Percentiles rank a stretch among this genome's conserved stretches.
These are phyloP conservation scores for Albula glossodonta DNA, from an alignment of 2,113 vertebrate genomes.

Conservation along the genomic window DNA sequence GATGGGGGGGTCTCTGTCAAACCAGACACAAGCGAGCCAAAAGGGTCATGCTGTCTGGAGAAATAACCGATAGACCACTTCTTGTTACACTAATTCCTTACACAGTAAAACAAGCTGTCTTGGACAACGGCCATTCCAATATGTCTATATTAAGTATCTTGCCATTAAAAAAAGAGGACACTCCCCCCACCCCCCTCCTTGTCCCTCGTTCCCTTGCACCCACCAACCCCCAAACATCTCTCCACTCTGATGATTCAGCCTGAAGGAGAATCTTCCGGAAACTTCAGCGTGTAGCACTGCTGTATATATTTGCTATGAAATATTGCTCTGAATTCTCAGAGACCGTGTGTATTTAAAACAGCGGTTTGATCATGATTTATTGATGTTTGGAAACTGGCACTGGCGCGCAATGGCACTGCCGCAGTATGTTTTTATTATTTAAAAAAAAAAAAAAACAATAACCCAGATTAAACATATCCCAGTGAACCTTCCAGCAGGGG, in stretches of 20 bases:
- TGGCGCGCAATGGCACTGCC: background rate
- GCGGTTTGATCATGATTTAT: background rate
- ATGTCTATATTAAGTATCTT: conserved; percentile 71
- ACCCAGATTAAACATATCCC: background rate
- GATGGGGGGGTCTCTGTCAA: conserved; percentile 70
- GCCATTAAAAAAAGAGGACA: conserved; percentile 62
- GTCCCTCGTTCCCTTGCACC: background rate
- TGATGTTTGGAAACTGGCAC: background rate
- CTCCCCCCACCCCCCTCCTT: conserved; percentile 49
- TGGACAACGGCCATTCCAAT: conserved; percentile 85
- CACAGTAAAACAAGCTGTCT: conserved; percentile 80
- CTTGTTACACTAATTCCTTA: conserved; percentile 87
- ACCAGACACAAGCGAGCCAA: conserved; percentile 74
- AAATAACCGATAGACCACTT: conserved; percentile 90
- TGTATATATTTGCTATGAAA: background rate
- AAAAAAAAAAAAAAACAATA: conserved; percentile 28
- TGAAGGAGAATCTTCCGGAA: background rate
- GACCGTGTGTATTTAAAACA: background rate
- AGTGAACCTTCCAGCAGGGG: background rate
- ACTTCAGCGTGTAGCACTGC: background rate
- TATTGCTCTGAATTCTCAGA: background rate
- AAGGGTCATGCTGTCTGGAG: conserved; percentile 80
- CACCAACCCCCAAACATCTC: too few species aligned
- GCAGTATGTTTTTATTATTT: conserved; percentile 13
- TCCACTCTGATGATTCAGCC: background rate